Conservation (phyloP, 2,797 vertebrate genomes). For the Furcifer pardalis region DNA sequence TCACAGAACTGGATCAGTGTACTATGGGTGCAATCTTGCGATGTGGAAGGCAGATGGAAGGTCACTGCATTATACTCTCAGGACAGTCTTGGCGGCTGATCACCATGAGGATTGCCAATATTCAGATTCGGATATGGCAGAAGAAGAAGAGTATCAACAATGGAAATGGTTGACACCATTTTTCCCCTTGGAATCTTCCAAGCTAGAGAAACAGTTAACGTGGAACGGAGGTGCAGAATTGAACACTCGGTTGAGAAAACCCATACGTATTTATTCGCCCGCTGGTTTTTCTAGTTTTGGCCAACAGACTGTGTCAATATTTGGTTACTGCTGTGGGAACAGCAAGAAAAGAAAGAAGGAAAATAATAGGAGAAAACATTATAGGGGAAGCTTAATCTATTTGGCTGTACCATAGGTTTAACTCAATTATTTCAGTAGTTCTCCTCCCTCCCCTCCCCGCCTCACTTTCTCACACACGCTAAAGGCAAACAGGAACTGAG, state of each 20-base stretch:
- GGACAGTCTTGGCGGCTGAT: too few species aligned
- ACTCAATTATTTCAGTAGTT: constrained; percentile 48
- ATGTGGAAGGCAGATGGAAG: too few species aligned
- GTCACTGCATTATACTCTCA: too few species aligned
- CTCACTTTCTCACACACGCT: not conserved
- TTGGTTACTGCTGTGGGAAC: constrained; percentile 60
- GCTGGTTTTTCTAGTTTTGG: constrained; percentile 55
- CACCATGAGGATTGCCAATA: too few species aligned
- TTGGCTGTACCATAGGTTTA: constrained; percentile 24
- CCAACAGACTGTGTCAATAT: constrained; percentile 56
- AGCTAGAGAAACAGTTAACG: too few species aligned
- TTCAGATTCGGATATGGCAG: too few species aligned
- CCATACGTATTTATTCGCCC: constrained; percentile 39
- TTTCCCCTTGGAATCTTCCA: not conserved
- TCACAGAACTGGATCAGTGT: too few species aligned
- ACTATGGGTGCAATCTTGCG: too few species aligned
- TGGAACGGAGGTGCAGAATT: not conserved
- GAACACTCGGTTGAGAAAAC: constrained; percentile 11
- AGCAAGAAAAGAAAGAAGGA: constrained; percentile 24
- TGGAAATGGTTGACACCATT: not conserved
- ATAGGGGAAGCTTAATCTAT: constrained; percentile 40
- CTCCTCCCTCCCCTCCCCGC: not conserved
- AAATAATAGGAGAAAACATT: constrained; percentile 38
- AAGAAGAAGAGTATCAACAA: too few species aligned
- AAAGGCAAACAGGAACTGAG: constrained; percentile 59